Conservation (phyloP, 1,140 invertebrate genomes). For the Heliothis virescens region DNA sequence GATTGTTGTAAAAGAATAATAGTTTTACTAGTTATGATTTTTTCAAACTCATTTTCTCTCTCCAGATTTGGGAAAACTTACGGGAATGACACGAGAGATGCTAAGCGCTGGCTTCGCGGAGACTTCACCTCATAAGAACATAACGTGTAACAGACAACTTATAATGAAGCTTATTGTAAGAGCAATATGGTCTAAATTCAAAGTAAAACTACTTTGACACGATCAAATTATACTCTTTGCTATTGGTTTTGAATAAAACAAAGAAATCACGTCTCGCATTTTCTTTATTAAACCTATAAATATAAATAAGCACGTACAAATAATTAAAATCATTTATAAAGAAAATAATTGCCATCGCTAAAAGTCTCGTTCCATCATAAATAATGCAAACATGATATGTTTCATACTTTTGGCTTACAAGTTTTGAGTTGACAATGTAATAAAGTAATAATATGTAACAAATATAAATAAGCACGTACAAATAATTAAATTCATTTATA, state of each 20-base stretch:
- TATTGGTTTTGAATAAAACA: slow-evolving; percentile 17
- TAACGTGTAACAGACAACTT: not conserved
- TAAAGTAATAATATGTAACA: too few relatives aligned
- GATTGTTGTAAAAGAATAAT: too few relatives aligned
- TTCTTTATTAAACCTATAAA: not conserved
- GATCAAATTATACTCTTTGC: not conserved
- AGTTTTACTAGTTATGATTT: too few relatives aligned
- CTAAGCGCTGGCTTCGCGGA: slow-evolving; percentile 88
- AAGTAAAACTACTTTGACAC: slow-evolving; percentile 44
- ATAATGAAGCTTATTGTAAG: slow-evolving; percentile 11
- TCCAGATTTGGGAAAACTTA: slow-evolving; percentile 90
- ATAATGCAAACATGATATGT: not conserved
- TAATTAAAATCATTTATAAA: slow-evolving; percentile 10
- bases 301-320: too few relatives aligned
- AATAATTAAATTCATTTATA: too few relatives aligned
- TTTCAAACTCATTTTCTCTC: slow-evolving; percentile 34
- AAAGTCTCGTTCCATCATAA: not conserved
- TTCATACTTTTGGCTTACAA: too few relatives aligned
- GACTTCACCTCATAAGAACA: slow-evolving; percentile 71
- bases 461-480: too few relatives aligned
- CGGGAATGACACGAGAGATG: slow-evolving; percentile 89
- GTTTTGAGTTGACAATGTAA: too few relatives aligned
- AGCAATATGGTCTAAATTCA: slow-evolving; percentile 41
- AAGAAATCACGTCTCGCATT: not conserved
- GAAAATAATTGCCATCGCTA: too few relatives aligned